Conservation (phyloP, 2,797 vertebrate species). For the Hylomyscus alleni region DNA sequence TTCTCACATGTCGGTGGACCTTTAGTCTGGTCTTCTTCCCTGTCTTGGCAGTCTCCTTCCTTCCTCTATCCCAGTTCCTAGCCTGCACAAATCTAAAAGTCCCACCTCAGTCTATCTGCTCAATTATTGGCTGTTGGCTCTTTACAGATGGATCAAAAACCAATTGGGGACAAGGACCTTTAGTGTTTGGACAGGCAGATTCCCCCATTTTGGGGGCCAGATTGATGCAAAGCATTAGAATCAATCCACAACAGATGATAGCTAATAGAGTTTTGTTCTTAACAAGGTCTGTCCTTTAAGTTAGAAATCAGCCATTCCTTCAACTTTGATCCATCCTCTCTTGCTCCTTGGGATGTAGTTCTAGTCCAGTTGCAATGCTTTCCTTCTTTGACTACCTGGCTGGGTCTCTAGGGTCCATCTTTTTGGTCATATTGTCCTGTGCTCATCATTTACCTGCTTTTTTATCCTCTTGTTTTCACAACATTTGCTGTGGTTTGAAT, state of each 20-base stretch:
- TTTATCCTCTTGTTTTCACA: not conserved
- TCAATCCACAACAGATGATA: not conserved
- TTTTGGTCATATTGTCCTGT: not conserved
- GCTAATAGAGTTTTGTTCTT: conserved; percentile 36
- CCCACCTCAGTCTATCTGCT: not conserved
- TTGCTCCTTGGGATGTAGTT: conserved; percentile 30
- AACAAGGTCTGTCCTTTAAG: not conserved
- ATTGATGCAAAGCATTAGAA: not conserved
- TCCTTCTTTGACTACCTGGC: not conserved
- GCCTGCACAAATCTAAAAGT: not conserved
- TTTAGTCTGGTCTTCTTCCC: not conserved
- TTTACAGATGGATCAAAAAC: not conserved
- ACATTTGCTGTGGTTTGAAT: not conserved
- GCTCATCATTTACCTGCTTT: not conserved
- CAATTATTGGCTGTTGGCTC: not conserved
- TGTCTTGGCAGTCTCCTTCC: not conserved
- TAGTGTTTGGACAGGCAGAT: not conserved
- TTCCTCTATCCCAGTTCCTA: not conserved
- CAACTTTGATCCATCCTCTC: conserved; percentile 35
- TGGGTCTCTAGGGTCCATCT: not conserved
- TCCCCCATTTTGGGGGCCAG: not conserved
- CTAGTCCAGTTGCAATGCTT: not conserved
- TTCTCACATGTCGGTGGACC: not conserved
- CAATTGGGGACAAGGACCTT: not conserved
- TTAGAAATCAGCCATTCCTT: conserved; percentile 44